Base-by-base conservation (phyloP, 2,113 vertebrate species). In the Thermophis baileyi region DNA sequence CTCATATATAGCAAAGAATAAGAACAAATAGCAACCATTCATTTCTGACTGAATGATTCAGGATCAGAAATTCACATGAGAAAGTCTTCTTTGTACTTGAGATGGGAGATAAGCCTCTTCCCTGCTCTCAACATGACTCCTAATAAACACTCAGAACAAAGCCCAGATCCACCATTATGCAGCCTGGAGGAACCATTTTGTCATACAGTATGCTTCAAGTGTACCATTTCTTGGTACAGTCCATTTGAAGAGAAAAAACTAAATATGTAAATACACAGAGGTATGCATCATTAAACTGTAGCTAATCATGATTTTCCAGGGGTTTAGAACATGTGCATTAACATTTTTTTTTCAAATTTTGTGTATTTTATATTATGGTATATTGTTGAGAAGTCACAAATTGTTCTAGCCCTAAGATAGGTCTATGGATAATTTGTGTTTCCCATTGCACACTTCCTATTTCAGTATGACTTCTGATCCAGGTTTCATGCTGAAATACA, bases 11-110 rank as follows among this genome's bases (percentile, higher is more conserved):
- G 49, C 0, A 87, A 89, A 18, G 63, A 92, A 90, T 11, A 16
- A 92, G 93, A 94, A 40, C 22, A 85, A 22, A 94, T 92, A 60
- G 85, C 94, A 89, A 85, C 81, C 51, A 87, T 96, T 47, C 94
- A 49, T 93, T 96, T n/a, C 16, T 92, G 74, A n/a, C 50, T 91
- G 88, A 92, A 89, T 87, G 69, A 94, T 63, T 50, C 35, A 74
- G 90, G 2, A 0, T 47, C 86, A 85, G 88, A 81, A 87, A 47
- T 88, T 50, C 35, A 27, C 60, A 30, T n/a, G 25, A 69, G 16
- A 22, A 44, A 44, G 60, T 24, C 16, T 46, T 25, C 27, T 47
- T 85, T 16, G 0, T 51, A 24, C 35, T 88, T 53, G 6, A 50
- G 35, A 50, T 51, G 47, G 47, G 7, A 69, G 57, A 12, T 69